Percentiles rank a stretch among this genome's conserved stretches.
Evolutionary conservation across 1,140 invertebrate species (phyloP).

Genomic region (Galendromus occidentalis): DNA sequence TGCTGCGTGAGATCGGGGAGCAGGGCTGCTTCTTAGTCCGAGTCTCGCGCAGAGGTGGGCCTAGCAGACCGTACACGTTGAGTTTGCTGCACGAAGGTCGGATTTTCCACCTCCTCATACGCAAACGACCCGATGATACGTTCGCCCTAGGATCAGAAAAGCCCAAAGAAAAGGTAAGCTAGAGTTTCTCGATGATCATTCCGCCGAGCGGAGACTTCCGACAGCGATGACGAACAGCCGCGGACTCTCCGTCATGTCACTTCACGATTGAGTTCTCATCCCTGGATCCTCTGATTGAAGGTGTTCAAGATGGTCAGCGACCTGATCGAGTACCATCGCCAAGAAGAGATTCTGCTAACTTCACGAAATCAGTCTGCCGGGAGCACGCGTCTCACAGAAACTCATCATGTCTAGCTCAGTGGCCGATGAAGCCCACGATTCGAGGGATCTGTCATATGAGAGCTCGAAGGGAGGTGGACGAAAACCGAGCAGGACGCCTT

Average conservation of each 20-base stretch:
- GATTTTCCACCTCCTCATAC: constrained; percentile 23
- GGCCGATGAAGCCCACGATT: no score
- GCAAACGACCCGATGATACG: constrained; percentile 18
- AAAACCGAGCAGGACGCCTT: no score
- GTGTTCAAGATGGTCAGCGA: constrained; percentile 20
- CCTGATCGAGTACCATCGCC: constrained; percentile 20
- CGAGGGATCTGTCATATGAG: no score
- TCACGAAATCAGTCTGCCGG: constrained; percentile 12
- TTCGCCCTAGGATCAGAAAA: constrained; percentile 24
- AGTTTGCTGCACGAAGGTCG: constrained; percentile 18
- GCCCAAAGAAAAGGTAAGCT: constrained; percentile 21
- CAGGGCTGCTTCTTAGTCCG: constrained; percentile 22
- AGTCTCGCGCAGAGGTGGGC: constrained; percentile 21
- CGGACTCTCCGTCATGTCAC: no score
- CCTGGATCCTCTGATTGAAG: constrained; percentile 17
- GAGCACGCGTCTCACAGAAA: not conserved
- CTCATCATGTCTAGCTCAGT: not conserved
- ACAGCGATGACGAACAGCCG: no score
- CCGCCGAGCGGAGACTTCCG: no score
- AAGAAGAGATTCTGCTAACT: constrained; percentile 22
- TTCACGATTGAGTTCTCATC: no score
- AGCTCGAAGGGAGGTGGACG: no score
- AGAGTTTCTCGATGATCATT: no score
- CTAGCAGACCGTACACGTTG: constrained; percentile 22
- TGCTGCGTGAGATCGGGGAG: constrained; percentile 15